Base-by-base conservation (phyloP, 2,888 invertebrate species). In the Macrosiphum euphorbiae region DNA sequence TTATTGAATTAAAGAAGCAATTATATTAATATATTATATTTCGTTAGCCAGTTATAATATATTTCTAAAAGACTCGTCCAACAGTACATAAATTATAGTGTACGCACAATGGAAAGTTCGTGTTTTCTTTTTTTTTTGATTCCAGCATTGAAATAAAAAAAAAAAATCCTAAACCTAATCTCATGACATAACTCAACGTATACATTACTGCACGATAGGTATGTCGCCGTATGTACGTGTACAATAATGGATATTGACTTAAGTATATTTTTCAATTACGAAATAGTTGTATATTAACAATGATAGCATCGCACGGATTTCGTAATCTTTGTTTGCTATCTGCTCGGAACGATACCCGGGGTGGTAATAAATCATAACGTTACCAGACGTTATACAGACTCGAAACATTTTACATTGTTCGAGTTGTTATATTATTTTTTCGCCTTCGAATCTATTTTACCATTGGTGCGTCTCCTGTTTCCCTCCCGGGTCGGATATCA, bases 391-490 rank as follows among this genome's bases (percentile, higher is more conserved):
- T 87, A 41, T 52, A 47, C 47, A 28, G 11, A 28, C 41, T n/a
- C 67, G 52, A 50, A 78, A 67, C 24, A 85, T 47, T 35, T 7
- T 67, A 52, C 47, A 47, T 84, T 47, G 92, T 89, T 47, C 67
- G 41, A 20, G 35, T 35, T 47, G 16, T 92, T 50, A 52, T 50
- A 52, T 50, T 91, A 86, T 91, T 86, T 92, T 92, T 88, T 67
- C 2, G 47, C 52, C 88, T 52, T 3, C 52, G 7, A 61, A 67
- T 67, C 58, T 47, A 61, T 93, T 89, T 89, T 84, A 24, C 89
- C 78, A 84, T 89, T 93, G 89, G 89, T 16, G 58, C 87, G 92
- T 92, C 92, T 92, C 92, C 55, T 1, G 92, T 92, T 88, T 92
- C 92, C 26, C 88, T 55, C 84, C 41, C 58, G 93, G 93, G 89